Base-by-base conservation (phyloP, 2,797 vertebrate species). In the Tokudaia muenninki region DNA sequence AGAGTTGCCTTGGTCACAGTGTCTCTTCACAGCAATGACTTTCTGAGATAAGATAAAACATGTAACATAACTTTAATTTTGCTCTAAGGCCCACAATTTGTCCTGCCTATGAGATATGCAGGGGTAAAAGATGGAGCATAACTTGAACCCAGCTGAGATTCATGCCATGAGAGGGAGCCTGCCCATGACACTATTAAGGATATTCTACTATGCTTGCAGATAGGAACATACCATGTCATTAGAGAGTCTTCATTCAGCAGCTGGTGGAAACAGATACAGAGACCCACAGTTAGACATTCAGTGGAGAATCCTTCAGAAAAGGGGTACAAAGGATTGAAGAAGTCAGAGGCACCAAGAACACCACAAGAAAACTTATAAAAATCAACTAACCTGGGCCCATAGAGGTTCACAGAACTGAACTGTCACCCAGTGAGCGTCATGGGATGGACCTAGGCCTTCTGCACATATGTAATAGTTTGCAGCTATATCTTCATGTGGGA, bases 1-100 rank as follows among this genome's bases (percentile, higher is more conserved):
- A 70, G 67, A 75, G 37, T 75, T 52, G 47, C 31, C 50, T 79
- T 79, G 29, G 50, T 34, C 50, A 55, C 17, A 12, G 31, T 52
- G 29, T 79, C 78, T 79, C 47, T 55, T 34, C 31, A 52, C 78
- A 55, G 50, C 16, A 79, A n/a, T 34, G 50, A 81, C 87, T 96
- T 95, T 92, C 74, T 92, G 61, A 95, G 41, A 80, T 92, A 19
- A n/a, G 63, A 26, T 82, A 95, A 90, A 81, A 92, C 47, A 34
- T 2, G 17, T 93, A 21, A 59, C 37, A 78, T 89, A 90, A 50
- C 59, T 67, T 96, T 52, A 92, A 63, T 78, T 13, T 52, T 44
- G 37, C 3, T 94, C 41, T 89, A 0, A 70, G 67, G 34, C 65
- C 31, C 65, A 67, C 65, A 67, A n/a, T n/a, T 34, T 34, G 14